Evolutionary conservation across 2,113 vertebrate genomes (phyloP).

Genomic region (Alethe castanea): DNA sequence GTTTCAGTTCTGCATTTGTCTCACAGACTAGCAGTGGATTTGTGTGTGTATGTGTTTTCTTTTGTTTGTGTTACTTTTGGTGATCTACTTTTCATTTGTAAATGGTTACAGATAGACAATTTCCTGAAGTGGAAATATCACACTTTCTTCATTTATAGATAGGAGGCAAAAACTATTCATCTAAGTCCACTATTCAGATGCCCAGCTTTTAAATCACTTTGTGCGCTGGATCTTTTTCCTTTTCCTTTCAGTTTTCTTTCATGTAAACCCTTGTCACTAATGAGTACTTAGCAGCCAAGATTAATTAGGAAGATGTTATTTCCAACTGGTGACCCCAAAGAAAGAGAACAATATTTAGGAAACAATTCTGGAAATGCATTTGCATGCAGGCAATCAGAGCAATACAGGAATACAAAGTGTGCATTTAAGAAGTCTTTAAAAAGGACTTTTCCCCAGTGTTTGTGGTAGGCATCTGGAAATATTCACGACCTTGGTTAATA

Average conservation of each 20-base stretch:
- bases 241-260: background rate
- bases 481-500: background rate
- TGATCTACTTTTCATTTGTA: background rate
- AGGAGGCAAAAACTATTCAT: background rate
- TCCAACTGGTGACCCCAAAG: background rate
- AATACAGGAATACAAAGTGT: background rate
- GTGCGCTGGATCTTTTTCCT: background rate
- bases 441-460: background rate
- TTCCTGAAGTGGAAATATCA: background rate
- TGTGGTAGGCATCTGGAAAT: background rate
- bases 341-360: background rate
- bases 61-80: background rate
- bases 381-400: background rate
- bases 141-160: background rate
- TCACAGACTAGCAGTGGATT: background rate
- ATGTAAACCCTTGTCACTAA: background rate
- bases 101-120: background rate
- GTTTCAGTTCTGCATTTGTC: background rate
- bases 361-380: background rate
- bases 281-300: background rate
- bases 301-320: background rate
- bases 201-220: background rate
- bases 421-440: background rate
- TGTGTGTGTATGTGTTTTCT: background rate
- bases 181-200: background rate